These are phyloP conservation scores for Champsocephalus gunnari DNA, from an alignment of 2,797 vertebrate genomes.

Conservation along the genomic window DNA sequence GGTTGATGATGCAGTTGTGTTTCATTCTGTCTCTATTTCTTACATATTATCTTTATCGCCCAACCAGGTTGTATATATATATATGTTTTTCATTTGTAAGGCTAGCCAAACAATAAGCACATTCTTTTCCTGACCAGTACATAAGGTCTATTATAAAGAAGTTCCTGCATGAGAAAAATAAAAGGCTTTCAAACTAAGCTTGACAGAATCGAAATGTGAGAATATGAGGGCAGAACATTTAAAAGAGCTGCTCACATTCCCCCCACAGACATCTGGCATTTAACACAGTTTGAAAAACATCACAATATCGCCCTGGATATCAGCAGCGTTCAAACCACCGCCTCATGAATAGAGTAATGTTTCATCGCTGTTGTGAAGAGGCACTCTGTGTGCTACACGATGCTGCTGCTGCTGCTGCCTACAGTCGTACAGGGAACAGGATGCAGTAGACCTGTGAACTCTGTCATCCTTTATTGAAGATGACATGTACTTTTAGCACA, in stretches of 20 bases:
- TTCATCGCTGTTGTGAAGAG: slow-evolving; percentile 56
- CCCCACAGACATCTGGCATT: slow-evolving; percentile 40
- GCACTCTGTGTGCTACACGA: slow-evolving; percentile 58
- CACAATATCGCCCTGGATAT: slow-evolving; percentile 46
- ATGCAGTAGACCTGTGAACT: slow-evolving; percentile 75
- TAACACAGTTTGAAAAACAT: slow-evolving; percentile 46
- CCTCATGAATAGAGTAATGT: slow-evolving; percentile 55
- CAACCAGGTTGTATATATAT: not conserved
- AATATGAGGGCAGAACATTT: slow-evolving; percentile 3
- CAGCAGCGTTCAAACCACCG: slow-evolving; percentile 37
- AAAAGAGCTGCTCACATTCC: slow-evolving; percentile 25
- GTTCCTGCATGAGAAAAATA: not conserved
- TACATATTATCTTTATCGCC: not conserved
- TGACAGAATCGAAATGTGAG: slow-evolving; percentile 20
- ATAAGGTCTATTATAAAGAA: not conserved
- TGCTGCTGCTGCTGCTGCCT: slow-evolving; percentile 39
- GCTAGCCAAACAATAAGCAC: not conserved
- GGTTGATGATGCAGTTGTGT: slow-evolving; percentile 41
- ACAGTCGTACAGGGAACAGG: slow-evolving; percentile 57
- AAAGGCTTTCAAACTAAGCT: not conserved
- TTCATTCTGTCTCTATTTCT: slow-evolving; percentile 4
- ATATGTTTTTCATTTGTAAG: not conserved
- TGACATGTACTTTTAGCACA: slow-evolving; percentile 80
- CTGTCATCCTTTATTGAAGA: slow-evolving; percentile 81
- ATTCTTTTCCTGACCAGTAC: not conserved